Evolutionary conservation across 2,797 vertebrate species (phyloP), one percentile per base, ranked within the genome.

Genomic region (Pagetopsis macropterus): DNA sequence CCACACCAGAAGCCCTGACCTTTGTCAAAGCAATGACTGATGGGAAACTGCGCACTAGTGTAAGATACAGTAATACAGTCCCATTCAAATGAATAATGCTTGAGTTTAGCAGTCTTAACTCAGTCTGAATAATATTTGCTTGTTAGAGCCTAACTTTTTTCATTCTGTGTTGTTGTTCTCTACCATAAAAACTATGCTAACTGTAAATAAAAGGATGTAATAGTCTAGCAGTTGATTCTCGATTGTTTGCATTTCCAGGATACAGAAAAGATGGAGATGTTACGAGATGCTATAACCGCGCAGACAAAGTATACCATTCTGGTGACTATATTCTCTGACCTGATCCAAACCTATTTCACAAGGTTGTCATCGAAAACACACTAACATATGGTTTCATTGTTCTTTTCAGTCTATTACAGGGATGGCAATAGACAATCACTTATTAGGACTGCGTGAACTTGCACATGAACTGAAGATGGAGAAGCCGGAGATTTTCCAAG

Each of bases 341-440:
- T 71, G 4, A 2, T 60, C 19, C 44, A 44, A 4, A 46, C 63
- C 63, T 69, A 8, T 27, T 40, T 45, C 2, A 15, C 9, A 76
- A 33, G 10, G 2, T n/a, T 65, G 31, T 57, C 12, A 46, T 43
- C 31, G 16, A 17, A 56, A 67, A 48, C 51, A 2, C 17, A 33
- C 9, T 50, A 50, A 72, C 33, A 62, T 3, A 27, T 3, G 49
- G 44, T 3, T 52, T 27, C 8, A 57, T 59, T 76, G 13, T 77
- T 19, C 31, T 72, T 73, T 59, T 43, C 74, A 99, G 98, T 95
- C 96, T 60, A 94, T 99, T 78, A 95, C 95, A 65, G 98, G 98
- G 64, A 96, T 95, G 95, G 98, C 95, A 62, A 98, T 96, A 73
- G 98, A 99, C 94, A 99, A 99, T 94, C 98, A 99, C 51, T 89